Conservation (phyloP, 2,797 vertebrate genomes). For the Parotocinclus haroldoi region DNA sequence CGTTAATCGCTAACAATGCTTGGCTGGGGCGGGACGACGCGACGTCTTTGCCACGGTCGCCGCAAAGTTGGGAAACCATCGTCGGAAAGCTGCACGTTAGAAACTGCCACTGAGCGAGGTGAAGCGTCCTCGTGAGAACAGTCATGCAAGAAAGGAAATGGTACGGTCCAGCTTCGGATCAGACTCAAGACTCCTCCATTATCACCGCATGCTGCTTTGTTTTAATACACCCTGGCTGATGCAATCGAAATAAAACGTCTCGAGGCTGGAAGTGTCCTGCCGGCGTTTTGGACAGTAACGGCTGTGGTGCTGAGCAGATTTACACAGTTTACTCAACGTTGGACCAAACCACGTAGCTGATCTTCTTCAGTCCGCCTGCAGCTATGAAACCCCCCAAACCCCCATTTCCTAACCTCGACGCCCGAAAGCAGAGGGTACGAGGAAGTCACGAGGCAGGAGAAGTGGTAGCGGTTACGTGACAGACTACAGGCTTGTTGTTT, state of each 20-base stretch:
- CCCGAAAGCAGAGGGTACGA: too few relatives aligned
- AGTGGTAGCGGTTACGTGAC: too few relatives aligned
- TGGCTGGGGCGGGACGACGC: neutral
- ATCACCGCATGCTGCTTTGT: constrained; percentile 10
- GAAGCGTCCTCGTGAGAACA: neutral
- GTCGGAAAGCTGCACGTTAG: neutral
- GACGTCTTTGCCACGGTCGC: constrained; percentile 1
- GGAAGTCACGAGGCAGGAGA: too few relatives aligned
- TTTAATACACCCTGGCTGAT: constrained; percentile 1
- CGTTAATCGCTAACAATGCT: constrained; percentile 5
- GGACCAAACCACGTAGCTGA: neutral
- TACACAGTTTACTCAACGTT: too few relatives aligned
- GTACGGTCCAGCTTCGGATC: neutral
- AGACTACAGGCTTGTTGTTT: too few relatives aligned
- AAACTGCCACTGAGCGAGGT: neutral
- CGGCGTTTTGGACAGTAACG: too few relatives aligned
- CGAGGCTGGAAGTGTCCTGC: too few relatives aligned
- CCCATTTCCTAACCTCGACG: too few relatives aligned
- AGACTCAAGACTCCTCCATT: neutral
- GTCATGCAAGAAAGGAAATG: constrained; percentile 1
- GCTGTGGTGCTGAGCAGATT: too few relatives aligned
- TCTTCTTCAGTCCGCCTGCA: too few relatives aligned
- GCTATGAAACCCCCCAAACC: too few relatives aligned
- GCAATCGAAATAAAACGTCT: too few relatives aligned
- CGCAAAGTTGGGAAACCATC: neutral